Evolutionary conservation across 2,797 vertebrate species (phyloP).

Genomic region (Vireo griseus): DNA sequence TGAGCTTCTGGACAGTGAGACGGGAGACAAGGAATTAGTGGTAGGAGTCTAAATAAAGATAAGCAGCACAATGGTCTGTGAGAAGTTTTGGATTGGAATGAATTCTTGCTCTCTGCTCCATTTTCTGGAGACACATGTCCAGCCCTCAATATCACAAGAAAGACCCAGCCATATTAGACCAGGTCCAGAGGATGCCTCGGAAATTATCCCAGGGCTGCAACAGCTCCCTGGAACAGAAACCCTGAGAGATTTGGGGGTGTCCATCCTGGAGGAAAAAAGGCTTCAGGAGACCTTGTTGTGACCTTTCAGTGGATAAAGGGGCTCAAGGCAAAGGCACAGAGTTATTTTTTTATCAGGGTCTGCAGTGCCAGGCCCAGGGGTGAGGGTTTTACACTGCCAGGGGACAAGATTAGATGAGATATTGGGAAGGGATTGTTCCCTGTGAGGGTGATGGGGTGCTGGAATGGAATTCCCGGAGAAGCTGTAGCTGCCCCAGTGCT

Average conservation of each 20-base stretch:
- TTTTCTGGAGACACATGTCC: rapidly evolving
- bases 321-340: not conserved
- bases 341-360: not conserved
- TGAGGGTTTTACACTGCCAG: not conserved
- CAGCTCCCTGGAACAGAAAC: not conserved
- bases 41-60: not conserved
- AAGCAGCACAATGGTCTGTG: not conserved
- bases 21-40: not conserved
- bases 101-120: not conserved
- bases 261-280: not conserved
- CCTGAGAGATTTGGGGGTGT: not conserved
- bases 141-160: not conserved
- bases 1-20: not conserved
- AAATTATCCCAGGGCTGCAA: not conserved
- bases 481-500: not conserved
- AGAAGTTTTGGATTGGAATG: not conserved
- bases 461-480: not conserved
- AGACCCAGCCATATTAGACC: not conserved
- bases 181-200: not conserved
- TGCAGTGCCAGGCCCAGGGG: not conserved
- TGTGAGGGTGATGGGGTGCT: not conserved
- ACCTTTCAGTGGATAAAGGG: not conserved
- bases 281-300: not conserved
- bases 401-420: not conserved
- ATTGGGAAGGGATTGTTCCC: not conserved